phyloP scores from a whole-genome alignment of 2,888 invertebrate species.

The Drosophila kambysellisi region DNA sequence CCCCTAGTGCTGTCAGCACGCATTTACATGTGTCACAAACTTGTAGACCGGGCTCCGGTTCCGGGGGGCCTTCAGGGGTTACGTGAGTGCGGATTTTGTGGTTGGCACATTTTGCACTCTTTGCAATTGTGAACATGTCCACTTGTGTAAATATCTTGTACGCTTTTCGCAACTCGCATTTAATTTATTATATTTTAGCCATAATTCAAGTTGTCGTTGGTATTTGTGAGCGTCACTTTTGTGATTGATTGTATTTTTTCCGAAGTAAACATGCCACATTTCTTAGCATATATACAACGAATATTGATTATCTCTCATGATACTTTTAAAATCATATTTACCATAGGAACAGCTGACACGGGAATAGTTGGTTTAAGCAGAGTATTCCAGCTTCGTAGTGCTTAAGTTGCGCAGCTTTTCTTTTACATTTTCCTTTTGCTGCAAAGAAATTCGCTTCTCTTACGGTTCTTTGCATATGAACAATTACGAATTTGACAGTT shows the following conservation, averaged over 20 bases:
- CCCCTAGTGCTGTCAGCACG: constrained; percentile 76
- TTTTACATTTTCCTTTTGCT: constrained; percentile 10
- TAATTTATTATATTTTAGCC: constrained; percentile 7
- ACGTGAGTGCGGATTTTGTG: constrained; percentile 59
- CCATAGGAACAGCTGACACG: too few species aligned
- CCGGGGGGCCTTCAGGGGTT: constrained; percentile 16
- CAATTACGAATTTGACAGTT: constrained; percentile 77
- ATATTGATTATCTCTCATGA: not conserved
- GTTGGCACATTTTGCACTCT: constrained; percentile 41
- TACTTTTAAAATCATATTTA: not conserved
- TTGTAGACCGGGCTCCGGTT: constrained; percentile 8
- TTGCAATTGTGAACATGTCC: constrained; percentile 26
- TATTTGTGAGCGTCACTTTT: constrained; percentile 1
- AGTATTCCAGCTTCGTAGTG: constrained; percentile 22
- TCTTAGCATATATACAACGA: not conserved
- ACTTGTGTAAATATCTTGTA: constrained; percentile 44
- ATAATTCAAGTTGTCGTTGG: constrained; percentile 78
- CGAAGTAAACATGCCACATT: not conserved
- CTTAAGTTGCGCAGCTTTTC: not conserved
- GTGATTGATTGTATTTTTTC: not conserved
- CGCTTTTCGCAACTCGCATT: constrained; percentile 6
- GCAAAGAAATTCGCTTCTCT: constrained; percentile 45
- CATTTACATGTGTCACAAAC: constrained; percentile 76
- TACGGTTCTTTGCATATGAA: constrained; percentile 67
- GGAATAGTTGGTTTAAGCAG: not conserved